Percentiles rank a stretch among this genome's conserved stretches.
These are phyloP conservation scores for Aphelenchoides bicaudatus DNA, from an alignment of 2,888 invertebrate genomes.

Conservation along the genomic window DNA sequence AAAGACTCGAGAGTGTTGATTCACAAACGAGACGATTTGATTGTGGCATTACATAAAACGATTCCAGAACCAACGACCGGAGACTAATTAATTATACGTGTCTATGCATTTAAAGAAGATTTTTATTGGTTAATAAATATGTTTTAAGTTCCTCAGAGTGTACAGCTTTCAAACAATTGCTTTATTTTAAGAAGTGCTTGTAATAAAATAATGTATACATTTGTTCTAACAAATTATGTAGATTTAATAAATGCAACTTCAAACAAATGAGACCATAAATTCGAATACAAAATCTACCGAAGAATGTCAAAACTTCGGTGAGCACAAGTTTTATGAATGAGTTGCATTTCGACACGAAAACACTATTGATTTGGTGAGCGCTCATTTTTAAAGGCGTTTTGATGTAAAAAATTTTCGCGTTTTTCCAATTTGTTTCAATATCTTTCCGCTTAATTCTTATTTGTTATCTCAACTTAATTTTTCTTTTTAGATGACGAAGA, in stretches of 20 bases:
- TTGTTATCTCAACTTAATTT: background rate
- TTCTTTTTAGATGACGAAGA: background rate
- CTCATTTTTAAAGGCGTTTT: no score
- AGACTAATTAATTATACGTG: background rate
- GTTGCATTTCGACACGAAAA: no score
- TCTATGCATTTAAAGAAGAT: background rate
- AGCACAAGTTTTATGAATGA: no score
- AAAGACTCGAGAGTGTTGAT: background rate
- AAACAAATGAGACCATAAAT: background rate
- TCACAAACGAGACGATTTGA: constrained; percentile 6
- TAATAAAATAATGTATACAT: background rate
- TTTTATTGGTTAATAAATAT: no score
- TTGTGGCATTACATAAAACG: background rate
- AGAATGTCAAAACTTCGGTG: background rate
- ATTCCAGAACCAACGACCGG: background rate
- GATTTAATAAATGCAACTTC: background rate
- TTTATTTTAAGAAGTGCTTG: no score
- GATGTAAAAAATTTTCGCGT: background rate
- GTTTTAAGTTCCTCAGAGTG: no score
- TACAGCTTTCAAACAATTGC: no score
- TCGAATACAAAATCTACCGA: background rate
- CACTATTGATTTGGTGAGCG: no score
- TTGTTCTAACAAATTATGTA: background rate
- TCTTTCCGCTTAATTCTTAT: background rate
- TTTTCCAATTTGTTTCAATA: no score